Base-by-base conservation (phyloP, 2,888 invertebrate genomes). In the Epirrita christyi region DNA sequence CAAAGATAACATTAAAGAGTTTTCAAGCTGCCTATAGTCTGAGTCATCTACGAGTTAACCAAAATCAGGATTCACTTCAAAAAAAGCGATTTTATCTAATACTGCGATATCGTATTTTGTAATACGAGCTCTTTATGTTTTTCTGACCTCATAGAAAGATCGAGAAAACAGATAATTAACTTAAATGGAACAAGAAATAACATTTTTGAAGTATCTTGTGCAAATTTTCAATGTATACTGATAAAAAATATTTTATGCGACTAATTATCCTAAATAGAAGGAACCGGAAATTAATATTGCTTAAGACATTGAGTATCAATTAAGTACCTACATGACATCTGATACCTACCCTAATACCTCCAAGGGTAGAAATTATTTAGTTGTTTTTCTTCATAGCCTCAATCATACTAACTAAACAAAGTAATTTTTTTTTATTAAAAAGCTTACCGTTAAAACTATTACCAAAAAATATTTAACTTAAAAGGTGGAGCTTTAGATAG, bases 381-480 rank as follows among this genome's bases (percentile, higher is more conserved):
- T 21, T 21, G 21, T 21, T 21, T 21, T 21, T 21, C 21, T 21
- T 2, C 2, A 21, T 21, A 21, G 8, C 32, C 32, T 7, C 32
- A 32, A 8, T 29, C 28, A 8, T 21, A 21, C 21, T 21, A 21
- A 21, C 21, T 3, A 11, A 36, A 4, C 36, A 36, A 36, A 11
- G 36, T 6, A 36, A 63, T 54, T 45, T 60, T 77, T 76, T 69
- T 70, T 71, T 72, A 72, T 67, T 78, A n/a, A n/a, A n/a, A 70
- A 61, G 9, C 13, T 29, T n/a, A n/a, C n/a, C n/a, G n/a, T n/a
- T 21, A 21, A 40, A 66, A 61, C 71, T 80, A 76, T 77, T 79
- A 80, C 76, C 71, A 80, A 81, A 79, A 80, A 85, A 85, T 84
- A 84, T 81, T 81, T 81, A 78, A 55, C 37, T 49, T 37, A 48